Base-by-base conservation (phyloP, 1,140 invertebrate genomes). In the Dufourea novaeangliae region DNA sequence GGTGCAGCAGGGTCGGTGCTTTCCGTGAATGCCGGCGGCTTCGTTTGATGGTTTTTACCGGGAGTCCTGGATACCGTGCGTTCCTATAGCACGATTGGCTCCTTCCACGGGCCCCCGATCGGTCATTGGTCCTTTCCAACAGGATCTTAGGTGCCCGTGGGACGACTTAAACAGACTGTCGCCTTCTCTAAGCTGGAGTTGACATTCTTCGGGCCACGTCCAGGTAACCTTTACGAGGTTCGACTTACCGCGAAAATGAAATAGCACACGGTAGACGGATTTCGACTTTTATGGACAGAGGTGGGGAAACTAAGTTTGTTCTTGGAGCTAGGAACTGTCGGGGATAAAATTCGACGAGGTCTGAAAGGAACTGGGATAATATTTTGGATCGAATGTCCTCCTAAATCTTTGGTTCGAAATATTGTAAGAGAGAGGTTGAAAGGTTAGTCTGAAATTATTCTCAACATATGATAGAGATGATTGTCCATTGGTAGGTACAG, bases 31-130 rank as follows among this genome's bases (percentile, higher is more conserved):
- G 85, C 77, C 61, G 78, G 83, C 88, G 88, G 88, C 86, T 74
- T 83, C 84, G 84, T 89, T 89, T 88, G 87, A 89, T 88, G 85
- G 74, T 89, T 89, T 89, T 89, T 89, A 86, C 64, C 74, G 62
- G 20, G 68, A 77, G 79, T 84, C 69, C 87, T 84, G 80, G 83
- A 86, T 88, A 87, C 86, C 85, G 67, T 39, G 80, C 79, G 85
- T 88, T 82, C 82, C 80, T 78, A 63, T 32, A 37, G 22, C 67
- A 63, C 80, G 81, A 87, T 88, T 87, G 85, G 84, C 64, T 86
- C 79, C 75, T 87, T 86, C 82, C 80, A 75, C 57, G 67, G 66
- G 41, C 41, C 12, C 78, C n/a, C 57, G 68, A 63, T 50, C 78
- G 67, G 61, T 70, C 75, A 86, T 86, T 86, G 84, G 77, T 82